A percentile compares a stretch with the other conserved stretches of the same genome.
Evolutionary conservation across 92 coral and sea anemone species (phyloP).

Genomic region (Phenganax stokvisi): DNA sequence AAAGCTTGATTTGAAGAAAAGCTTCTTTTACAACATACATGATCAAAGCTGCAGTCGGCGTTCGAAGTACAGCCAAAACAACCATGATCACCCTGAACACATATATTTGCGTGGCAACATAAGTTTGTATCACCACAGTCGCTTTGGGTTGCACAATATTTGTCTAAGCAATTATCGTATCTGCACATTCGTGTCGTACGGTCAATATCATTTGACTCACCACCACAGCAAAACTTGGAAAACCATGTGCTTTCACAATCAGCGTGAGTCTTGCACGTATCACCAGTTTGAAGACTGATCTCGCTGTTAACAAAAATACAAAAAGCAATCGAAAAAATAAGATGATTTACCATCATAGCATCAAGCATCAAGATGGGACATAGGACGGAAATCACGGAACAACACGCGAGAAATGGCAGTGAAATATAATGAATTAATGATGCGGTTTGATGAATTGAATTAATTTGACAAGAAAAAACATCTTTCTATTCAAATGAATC

Average conservation of each 20-base stretch:
- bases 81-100: not conserved
- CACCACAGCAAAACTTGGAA: not conserved
- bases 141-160: not conserved
- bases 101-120: conserved; percentile 1
- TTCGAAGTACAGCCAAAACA: not conserved
- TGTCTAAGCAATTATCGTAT: not conserved
- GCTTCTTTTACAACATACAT: not conserved
- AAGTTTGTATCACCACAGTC: not conserved
- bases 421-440: not conserved
- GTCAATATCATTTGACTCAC: not conserved
- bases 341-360: not conserved
- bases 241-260: not conserved
- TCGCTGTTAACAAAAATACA: not conserved
- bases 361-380: too few relatives aligned
- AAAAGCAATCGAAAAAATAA: not conserved
- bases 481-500: too few relatives aligned
- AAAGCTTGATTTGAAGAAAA: not conserved
- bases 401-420: not conserved
- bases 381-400: not conserved
- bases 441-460: too few relatives aligned
- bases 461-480: too few relatives aligned
- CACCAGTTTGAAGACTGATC: not conserved
- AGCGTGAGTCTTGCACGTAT: not conserved
- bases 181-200: not conserved
- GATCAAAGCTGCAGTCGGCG: not conserved